These are phyloP conservation scores for Lampris megalopsis DNA, from an alignment of 2,113 vertebrate species.

Conservation along the genomic window DNA sequence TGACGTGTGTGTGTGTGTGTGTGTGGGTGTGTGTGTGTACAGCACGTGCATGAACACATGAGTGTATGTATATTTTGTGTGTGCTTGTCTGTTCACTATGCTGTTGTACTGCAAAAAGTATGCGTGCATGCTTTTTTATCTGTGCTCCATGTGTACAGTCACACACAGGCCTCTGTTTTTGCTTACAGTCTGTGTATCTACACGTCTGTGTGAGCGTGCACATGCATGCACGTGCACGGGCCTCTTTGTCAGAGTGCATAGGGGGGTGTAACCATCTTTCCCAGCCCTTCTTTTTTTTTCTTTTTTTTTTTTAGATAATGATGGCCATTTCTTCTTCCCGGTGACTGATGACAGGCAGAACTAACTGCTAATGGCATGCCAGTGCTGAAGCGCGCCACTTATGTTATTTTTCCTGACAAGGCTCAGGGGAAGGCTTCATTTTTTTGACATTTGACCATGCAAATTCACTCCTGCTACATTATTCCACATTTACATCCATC, in stretches of 20 bases:
- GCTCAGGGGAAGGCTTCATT: slow-evolving; percentile 97
- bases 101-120: slow-evolving; percentile 5
- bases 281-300: slow-evolving; percentile 56
- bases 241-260: slow-evolving; percentile 75
- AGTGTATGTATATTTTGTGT: neutral
- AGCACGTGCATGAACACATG: neutral
- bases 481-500: slow-evolving; percentile 98
- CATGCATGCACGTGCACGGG: slow-evolving; percentile 52
- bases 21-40: slow-evolving; percentile 9
- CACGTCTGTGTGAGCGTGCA: neutral
- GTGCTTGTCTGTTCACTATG: neutral
- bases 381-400: slow-evolving; percentile 93
- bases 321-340: slow-evolving; percentile 89
- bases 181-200: neutral
- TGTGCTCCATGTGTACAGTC: slow-evolving; percentile 31
- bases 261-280: slow-evolving; percentile 76
- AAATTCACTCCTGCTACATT: slow-evolving; percentile 99
- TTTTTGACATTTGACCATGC: slow-evolving; percentile 99
- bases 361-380: slow-evolving; percentile 96
- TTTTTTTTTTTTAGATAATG: slow-evolving; percentile 89
- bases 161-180: slow-evolving; percentile 25
- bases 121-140: slow-evolving; percentile 13
- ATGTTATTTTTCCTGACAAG: slow-evolving; percentile 98
- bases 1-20: neutral
- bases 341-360: slow-evolving; percentile 95